Base-by-base conservation (phyloP, 2,888 invertebrate species). In the Bombylius discolor region DNA sequence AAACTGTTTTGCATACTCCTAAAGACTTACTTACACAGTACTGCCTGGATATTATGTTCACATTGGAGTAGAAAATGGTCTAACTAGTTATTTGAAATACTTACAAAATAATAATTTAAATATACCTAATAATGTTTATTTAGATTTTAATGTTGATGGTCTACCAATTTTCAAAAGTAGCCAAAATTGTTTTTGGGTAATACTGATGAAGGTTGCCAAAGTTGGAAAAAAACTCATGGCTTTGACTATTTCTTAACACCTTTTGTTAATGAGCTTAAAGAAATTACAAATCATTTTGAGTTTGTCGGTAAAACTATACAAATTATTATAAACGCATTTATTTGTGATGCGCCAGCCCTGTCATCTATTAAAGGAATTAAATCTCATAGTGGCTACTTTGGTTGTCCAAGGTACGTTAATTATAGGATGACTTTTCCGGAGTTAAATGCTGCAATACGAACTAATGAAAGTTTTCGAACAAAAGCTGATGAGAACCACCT, bases 401-500 rank as follows among this genome's bases (percentile, higher is more conserved):
- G 57, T 1, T 60, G 59, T 50, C 52, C 44, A 12, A 56, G 58
- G 39, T 60, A 59, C 55, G 53, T 60, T 33, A 56, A 56, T 33
- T 51, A 55, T 48, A 23, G 59, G 47, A 53, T 61, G 52, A 48
- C 45, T 14, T 61, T 58, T 56, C 47, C 46, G 9, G 44, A 59
- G 36, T 51, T 51, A 31, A 47, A 51, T 36, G 45, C 39, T 39
- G 33, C n/a, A 44, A 44, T 52, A 46, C 34, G 53, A 32, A 55
- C 48, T 14, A 31, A 58, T 47, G 47, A 39, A 13, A 52, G 45
- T 48, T 59, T 58, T 51, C 50, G 39, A 56, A 50, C 56, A 33
- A 54, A 53, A 47, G 9, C 14, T n/a, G 53, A 64, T 46, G 55
- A 49, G 42, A 59, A 62, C 49, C 61, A 62, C 55, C 61, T 62